phyloP scores from a whole-genome alignment of 2,113 vertebrate genomes.

The Hemibagrus wyckioides region DNA sequence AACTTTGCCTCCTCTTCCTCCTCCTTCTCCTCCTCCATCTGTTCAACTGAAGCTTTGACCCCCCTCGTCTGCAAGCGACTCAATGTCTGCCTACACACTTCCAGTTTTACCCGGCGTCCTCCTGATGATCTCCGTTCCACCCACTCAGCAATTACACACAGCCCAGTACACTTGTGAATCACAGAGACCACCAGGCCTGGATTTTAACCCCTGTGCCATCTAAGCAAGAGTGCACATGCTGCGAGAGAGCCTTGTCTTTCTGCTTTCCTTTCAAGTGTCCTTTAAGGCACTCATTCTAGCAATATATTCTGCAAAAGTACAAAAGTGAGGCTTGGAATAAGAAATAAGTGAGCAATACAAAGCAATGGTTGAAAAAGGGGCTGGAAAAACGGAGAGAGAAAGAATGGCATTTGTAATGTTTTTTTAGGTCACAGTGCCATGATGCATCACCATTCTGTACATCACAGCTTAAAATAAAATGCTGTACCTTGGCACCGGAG shows the following conservation, averaged over 20 bases:
- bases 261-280: constrained; percentile 11
- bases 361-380: constrained; percentile 14
- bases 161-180: constrained; percentile 42
- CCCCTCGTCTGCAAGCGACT: constrained; percentile 19
- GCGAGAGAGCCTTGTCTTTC: not conserved
- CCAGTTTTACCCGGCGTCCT: constrained; percentile 42
- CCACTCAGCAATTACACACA: constrained; percentile 50
- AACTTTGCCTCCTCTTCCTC: constrained; percentile 20
- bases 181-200: constrained; percentile 31
- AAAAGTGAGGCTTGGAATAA: constrained; percentile 18
- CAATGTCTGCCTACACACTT: constrained; percentile 48
- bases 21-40: constrained; percentile 46
- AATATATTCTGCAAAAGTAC: not conserved
- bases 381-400: constrained; percentile 13
- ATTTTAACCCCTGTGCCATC: constrained; percentile 21
- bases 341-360: constrained; percentile 15
- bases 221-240: constrained; percentile 8
- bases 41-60: constrained; percentile 48
- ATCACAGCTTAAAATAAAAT: not conserved
- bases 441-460: not conserved
- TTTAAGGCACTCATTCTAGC: constrained; percentile 18
- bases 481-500: not conserved
- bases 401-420: constrained; percentile 7
- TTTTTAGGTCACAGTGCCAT: not conserved
- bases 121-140: constrained; percentile 45